Base-by-base conservation (phyloP, 1,140 invertebrate species). In the Stratiolaelaps scimitus region DNA sequence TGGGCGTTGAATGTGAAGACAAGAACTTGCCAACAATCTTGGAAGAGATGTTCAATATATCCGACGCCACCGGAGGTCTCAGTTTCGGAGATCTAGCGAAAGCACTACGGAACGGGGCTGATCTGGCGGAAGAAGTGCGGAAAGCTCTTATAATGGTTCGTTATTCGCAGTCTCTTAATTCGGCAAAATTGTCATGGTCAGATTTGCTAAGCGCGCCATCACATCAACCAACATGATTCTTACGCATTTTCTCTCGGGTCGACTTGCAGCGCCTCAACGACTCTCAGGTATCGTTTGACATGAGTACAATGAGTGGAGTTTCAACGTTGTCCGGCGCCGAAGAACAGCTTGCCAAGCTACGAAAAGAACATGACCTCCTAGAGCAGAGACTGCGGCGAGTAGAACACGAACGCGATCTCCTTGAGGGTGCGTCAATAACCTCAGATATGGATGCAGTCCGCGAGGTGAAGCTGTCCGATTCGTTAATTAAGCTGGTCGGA, bases 391-490 rank as follows among this genome's bases (percentile, higher is more conserved):
- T 60, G 15, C 15, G 26, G 15, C 53, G 26, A 23, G 53, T 60
- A 2, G 53, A 60, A 26, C 17, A 60, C 17, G 26, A 60, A 34
- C 26, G 34, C 6, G 53, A 60, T 17, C 34, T 29, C 53, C 34
- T 60, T 23, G 53, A 60, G 34, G 26, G 34, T 23, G 10, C 34
- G 15, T 60, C 53, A 15, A 29, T 60, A 26, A 34, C 23, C 17
- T 60, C 53, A 17, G 26, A 34, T 6, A 26, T 60, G 23, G 53
- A 60, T 1, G 23, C 34, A 15, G 53, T 15, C 53, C 26, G 23
- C 20, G 53, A 60, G 23, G 53, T 60, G 26, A 60, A 60, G 10
- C 53, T 60, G 2, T 60, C 53, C 15, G 53, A 60, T 23, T 60
- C 53, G 15, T 34, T 60, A 17, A 60, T 60, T 4, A 60, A 60